Percentiles rank a stretch among this genome's conserved stretches.
These are phyloP conservation scores for Drosophila aff. DNA, from an alignment of 1,140 invertebrate genomes.

Conservation along the genomic window DNA sequence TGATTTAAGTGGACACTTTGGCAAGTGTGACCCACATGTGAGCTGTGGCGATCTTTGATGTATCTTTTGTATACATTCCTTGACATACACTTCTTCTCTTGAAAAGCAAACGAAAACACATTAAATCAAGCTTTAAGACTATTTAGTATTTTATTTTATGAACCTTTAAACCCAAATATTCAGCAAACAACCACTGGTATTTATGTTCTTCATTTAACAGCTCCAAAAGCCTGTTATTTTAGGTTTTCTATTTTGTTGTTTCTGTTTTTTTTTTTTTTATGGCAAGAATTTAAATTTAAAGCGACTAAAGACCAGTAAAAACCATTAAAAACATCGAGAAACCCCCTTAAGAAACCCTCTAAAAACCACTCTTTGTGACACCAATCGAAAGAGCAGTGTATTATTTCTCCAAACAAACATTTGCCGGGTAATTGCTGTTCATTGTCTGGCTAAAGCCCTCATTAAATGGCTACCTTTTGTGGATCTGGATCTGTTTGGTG, in stretches of 20 bases:
- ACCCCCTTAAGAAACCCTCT: neutral
- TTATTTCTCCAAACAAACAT: conserved; percentile 17
- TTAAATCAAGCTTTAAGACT: neutral
- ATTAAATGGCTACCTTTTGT: conserved; percentile 17
- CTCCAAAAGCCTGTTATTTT: neutral
- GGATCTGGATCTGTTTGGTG: conserved; percentile 17
- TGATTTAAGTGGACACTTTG: conserved; percentile 16
- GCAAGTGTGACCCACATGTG: neutral
- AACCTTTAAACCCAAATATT: neutral
- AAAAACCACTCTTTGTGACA: conserved; percentile 5
- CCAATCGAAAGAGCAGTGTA: conserved; percentile 10
- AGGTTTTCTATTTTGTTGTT: neutral
- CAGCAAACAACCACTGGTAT: neutral
- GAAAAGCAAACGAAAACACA: neutral
- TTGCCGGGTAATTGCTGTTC: conserved; percentile 1
- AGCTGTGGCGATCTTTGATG: too few relatives aligned
- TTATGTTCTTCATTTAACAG: neutral
- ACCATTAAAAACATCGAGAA: neutral
- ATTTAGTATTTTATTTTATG: neutral
- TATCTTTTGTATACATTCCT: neutral
- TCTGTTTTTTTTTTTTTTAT: neutral
- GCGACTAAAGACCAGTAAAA: neutral
- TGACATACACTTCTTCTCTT: too few relatives aligned
- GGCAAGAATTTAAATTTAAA: neutral
- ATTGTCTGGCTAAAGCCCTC: conserved; percentile 5